Base-by-base conservation (phyloP, 2,113 vertebrate genomes). In the Dipodomys merriami region DNA sequence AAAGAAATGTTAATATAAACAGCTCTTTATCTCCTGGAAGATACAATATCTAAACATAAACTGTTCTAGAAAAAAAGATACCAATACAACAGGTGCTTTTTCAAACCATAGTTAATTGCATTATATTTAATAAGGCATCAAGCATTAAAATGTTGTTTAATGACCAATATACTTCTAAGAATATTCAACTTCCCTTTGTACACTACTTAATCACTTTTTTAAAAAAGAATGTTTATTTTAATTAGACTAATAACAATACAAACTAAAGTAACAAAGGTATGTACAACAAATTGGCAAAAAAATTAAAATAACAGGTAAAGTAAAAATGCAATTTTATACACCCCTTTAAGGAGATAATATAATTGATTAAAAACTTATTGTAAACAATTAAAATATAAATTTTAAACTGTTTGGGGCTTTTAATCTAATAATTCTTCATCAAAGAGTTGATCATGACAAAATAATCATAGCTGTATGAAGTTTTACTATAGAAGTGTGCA, bases 1-100 rank as follows among this genome's bases (percentile, higher is more conserved):
- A 84, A 93, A 91, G 69, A 96, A 97, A 95, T 39, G 35, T 94
- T 91, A 95, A 91, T 91, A 93, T 68, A 74, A 96, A 68, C 62
- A 90, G 85, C 81, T 93, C 90, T 95, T 86, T 74, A 89, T 95
- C 64, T 84, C n/a, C 73, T 80, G 64, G 33, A 94, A 91, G 46
- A 89, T 39, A 79, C n/a, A 79, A 82, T 53, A 91, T 16, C 30
- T 89, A 91, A 94, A 86, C 11, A 44, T 20, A 91, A 96, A 35
- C 79, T 76, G 39, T 86, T 88, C 44, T 18, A 91, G 62, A 83
- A 91, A 92, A 88, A 91, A 91, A 93, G n/a, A 67, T 18, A 91
- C 67, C 29, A 88, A 2, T 6, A 73, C 86, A 77, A 86, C 60
- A 80, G 25, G 78, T 39, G 82, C 33, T 88, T 95, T 93, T 71